Evolutionary conservation across 2,888 invertebrate genomes (phyloP).

Genomic region (Nemotelus pantherinus): DNA sequence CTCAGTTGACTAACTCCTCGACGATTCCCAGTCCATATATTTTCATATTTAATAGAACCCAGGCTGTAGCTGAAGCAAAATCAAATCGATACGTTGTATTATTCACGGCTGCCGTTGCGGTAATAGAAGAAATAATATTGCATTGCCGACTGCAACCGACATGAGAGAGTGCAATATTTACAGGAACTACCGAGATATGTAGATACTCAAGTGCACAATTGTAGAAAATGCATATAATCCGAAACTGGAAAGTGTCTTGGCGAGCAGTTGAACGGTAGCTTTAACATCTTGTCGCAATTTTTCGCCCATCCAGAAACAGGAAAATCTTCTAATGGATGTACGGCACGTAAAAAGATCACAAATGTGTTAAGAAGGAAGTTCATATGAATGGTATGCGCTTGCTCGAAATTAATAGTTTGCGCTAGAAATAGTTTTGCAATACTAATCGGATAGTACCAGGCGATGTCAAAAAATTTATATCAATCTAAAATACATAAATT

Average conservation of each 20-base stretch:
- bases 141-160: slow-evolving; percentile 3
- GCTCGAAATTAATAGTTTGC: neutral
- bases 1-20: too few relatives aligned
- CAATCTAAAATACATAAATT: too few relatives aligned
- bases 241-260: slow-evolving; percentile 5
- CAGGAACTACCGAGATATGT: neutral
- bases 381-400: neutral
- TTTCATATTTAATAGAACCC: neutral
- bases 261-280: slow-evolving; percentile 30
- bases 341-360: slow-evolving; percentile 21
- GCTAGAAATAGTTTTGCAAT: too few relatives aligned
- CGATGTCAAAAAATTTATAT: too few relatives aligned
- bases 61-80: neutral
- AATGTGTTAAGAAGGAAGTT: neutral
- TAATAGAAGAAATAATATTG: neutral
- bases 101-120: neutral
- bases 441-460: too few relatives aligned
- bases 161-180: slow-evolving; percentile 24
- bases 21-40: slow-evolving; percentile 25
- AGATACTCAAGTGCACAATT: neutral
- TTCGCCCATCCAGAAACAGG: slow-evolving; percentile 19
- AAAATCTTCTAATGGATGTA: slow-evolving; percentile 33
- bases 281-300: slow-evolving; percentile 36
- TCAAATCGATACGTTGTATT: neutral
- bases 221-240: neutral